Evolutionary conservation across 2,888 invertebrate genomes (phyloP).

Genomic region (Catocala nupta): DNA sequence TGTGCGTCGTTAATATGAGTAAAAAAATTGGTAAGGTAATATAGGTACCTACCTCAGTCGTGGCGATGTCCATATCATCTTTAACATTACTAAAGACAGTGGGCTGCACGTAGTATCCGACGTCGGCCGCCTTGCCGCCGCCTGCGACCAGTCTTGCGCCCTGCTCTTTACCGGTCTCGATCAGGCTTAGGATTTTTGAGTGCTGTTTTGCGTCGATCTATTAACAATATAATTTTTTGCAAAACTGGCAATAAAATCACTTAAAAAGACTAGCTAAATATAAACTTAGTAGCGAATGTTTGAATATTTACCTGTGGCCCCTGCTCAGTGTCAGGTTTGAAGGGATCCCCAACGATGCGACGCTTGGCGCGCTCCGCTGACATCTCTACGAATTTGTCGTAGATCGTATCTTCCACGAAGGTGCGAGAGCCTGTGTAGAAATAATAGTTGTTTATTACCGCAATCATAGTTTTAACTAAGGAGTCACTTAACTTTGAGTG

Average conservation of each 20-base stretch:
- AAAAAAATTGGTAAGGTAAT: too few relatives aligned
- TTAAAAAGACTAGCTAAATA: neutral
- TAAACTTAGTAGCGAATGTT: neutral
- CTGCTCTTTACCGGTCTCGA: constrained; percentile 93
- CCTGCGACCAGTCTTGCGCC: constrained; percentile 95
- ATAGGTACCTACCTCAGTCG: constrained; percentile 93
- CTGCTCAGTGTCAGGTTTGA: constrained; percentile 92
- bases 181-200: constrained; percentile 92
- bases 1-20: neutral
- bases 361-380: constrained; percentile 92
- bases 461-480: neutral
- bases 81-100: constrained; percentile 95
- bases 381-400: constrained; percentile 95
- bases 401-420: constrained; percentile 95
- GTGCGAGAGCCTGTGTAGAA: constrained; percentile 90
- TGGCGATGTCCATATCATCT: constrained; percentile 95
- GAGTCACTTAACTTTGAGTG: too few relatives aligned
- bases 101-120: constrained; percentile 95
- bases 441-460: neutral
- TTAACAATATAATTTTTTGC: neutral
- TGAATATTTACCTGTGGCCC: constrained; percentile 92
- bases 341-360: constrained; percentile 95
- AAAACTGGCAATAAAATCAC: too few relatives aligned
- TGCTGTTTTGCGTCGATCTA: constrained; percentile 94
- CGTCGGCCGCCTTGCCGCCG: constrained; percentile 89